phyloP scores from a whole-genome alignment of 1,140 invertebrate genomes.

The Pseudachorutes palmiensis region DNA sequence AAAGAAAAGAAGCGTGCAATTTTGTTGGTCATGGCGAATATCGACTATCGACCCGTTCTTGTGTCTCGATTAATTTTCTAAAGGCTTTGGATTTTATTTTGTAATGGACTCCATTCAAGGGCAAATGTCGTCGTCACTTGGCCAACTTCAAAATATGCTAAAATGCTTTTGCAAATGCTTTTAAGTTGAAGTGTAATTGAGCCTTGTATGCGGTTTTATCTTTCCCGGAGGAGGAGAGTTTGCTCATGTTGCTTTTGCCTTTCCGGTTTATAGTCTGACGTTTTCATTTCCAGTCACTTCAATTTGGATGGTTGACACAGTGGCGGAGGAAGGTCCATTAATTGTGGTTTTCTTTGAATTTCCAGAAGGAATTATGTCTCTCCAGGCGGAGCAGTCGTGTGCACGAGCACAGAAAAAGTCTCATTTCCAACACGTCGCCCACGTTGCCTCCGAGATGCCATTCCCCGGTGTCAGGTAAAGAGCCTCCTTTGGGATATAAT shows the following conservation, averaged over 20 bases:
- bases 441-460: slow-evolving; percentile 65
- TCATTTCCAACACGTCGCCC: slow-evolving; percentile 59
- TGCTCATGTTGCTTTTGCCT: background rate
- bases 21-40: too few relatives aligned
- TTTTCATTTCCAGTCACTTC: background rate
- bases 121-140: too few relatives aligned
- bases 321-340: background rate
- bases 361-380: slow-evolving; percentile 55
- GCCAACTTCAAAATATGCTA: too few relatives aligned
- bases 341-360: slow-evolving; percentile 32
- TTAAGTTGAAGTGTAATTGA: too few relatives aligned
- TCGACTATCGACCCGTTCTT: too few relatives aligned
- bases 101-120: too few relatives aligned
- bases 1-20: too few relatives aligned
- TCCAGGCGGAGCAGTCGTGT: slow-evolving; percentile 51
- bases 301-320: background rate
- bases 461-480: slow-evolving; percentile 59
- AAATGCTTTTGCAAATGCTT: too few relatives aligned
- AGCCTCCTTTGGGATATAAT: background rate
- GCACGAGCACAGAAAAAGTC: slow-evolving; percentile 55
- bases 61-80: too few relatives aligned
- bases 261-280: background rate
- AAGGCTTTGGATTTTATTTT: too few relatives aligned
- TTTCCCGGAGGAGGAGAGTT: background rate
- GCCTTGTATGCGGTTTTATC: background rate